phyloP scores from a whole-genome alignment of 2,113 vertebrate species.

The Delphinapterus leucas region DNA sequence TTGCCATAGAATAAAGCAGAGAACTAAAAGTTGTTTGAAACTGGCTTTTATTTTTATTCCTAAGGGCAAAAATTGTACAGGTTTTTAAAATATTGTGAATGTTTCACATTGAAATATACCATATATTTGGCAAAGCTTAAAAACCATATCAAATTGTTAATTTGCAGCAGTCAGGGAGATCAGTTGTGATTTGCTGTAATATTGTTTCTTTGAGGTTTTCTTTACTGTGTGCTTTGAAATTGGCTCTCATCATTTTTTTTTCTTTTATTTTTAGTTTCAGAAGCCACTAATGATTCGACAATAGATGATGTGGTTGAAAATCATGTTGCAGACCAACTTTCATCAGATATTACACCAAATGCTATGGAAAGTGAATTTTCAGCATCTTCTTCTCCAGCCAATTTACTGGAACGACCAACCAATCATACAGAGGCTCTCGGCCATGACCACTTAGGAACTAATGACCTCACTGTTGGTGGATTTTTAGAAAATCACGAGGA shows the following conservation, averaged over 20 bases:
- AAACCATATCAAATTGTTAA: background rate
- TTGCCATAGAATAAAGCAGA: background rate
- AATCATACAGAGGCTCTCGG: constrained; percentile 80
- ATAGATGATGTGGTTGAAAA: constrained; percentile 86
- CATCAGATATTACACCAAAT: constrained; percentile 77
- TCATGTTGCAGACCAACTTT: constrained; percentile 87
- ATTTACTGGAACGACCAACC: constrained; percentile 78
- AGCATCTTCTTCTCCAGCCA: constrained; percentile 75
- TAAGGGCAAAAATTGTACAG: background rate
- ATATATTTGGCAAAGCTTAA: background rate
- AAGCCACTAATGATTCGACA: constrained; percentile 78
- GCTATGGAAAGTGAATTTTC: constrained; percentile 80
- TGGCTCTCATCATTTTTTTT: background rate
- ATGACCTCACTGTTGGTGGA: constrained; percentile 79
- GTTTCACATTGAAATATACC: background rate
- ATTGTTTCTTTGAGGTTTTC: background rate
- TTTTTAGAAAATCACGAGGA: constrained; percentile 80
- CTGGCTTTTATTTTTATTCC: background rate
- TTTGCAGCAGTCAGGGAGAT: background rate
- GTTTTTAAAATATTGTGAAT: background rate
- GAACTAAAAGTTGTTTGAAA: constrained; percentile 1
- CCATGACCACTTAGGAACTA: constrained; percentile 79
- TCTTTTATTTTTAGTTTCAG: constrained; percentile 78
- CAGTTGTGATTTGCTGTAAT: background rate
- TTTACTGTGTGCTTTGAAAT: background rate